A percentile compares a stretch with the other conserved stretches of the same genome.
phyloP scores from a whole-genome alignment of 2,888 invertebrate genomes.

The Leucania comma region DNA sequence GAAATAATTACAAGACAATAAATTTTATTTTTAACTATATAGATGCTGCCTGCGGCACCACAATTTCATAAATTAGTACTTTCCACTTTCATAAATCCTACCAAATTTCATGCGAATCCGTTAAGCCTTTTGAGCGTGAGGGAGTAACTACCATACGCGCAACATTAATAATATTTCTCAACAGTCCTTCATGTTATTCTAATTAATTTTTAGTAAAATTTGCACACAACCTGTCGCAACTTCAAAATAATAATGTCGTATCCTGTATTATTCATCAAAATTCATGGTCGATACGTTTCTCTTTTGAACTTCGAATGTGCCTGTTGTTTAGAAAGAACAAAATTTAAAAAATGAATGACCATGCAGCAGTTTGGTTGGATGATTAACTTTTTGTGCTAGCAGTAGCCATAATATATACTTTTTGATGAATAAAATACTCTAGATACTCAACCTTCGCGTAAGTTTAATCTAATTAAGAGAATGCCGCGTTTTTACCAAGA shows the following conservation, averaged over 20 bases:
- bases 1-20: not conserved
- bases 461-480: constrained; percentile 10
- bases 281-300: constrained; percentile 60
- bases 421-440: constrained; percentile 12
- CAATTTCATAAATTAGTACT: too few relatives aligned
- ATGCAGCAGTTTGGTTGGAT: not conserved
- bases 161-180: constrained; percentile 16
- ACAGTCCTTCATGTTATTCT: constrained; percentile 39
- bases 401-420: not conserved
- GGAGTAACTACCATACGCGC: too few relatives aligned
- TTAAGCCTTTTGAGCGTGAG: too few relatives aligned
- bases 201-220: constrained; percentile 22
- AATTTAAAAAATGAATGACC: not conserved
- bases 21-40: not conserved
- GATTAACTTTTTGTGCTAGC: not conserved
- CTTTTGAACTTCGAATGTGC: constrained; percentile 50
- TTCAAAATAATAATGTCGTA: constrained; percentile 37
- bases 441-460: not conserved
- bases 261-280: constrained; percentile 62
- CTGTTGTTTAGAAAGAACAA: not conserved
- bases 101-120: too few relatives aligned
- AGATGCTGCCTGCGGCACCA: too few relatives aligned
- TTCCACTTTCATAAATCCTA: too few relatives aligned
- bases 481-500: constrained; percentile 23
- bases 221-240: constrained; percentile 35